A percentile compares a stretch with the other conserved stretches of the same genome.
Conservation (phyloP, 2,797 vertebrate genomes). For the Myripristis murdjan region DNA sequence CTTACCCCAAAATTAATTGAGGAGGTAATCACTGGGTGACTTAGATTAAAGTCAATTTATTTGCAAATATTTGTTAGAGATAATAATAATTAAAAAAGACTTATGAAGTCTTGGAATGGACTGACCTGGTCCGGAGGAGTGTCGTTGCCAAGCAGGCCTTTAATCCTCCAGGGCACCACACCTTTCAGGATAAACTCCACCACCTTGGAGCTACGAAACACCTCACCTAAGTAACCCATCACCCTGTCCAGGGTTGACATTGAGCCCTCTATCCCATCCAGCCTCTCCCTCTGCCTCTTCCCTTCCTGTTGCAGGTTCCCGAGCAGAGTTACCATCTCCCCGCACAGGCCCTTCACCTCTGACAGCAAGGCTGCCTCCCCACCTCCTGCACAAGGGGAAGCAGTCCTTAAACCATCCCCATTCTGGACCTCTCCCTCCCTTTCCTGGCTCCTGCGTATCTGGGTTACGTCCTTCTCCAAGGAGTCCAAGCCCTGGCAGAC, state of each 20-base stretch:
- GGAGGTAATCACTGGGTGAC: too few species aligned
- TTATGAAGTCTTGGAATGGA: slow-evolving; percentile 17
- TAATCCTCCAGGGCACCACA: slow-evolving; percentile 84
- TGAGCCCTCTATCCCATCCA: slow-evolving; percentile 86
- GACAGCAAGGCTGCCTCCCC: slow-evolving; percentile 27
- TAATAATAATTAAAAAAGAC: too few species aligned
- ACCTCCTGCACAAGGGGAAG: not conserved
- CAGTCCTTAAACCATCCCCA: not conserved
- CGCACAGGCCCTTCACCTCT: slow-evolving; percentile 72
- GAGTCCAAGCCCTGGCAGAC: slow-evolving; percentile 80
- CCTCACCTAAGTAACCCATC: slow-evolving; percentile 82
- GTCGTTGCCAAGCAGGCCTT: slow-evolving; percentile 71
- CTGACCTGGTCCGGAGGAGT: slow-evolving; percentile 68
- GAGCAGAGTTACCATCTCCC: slow-evolving; percentile 85
- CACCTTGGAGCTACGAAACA: slow-evolving; percentile 89
- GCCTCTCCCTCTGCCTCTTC: slow-evolving; percentile 81
- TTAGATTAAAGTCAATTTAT: too few species aligned
- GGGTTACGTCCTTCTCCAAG: slow-evolving; percentile 80
- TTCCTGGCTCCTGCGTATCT: slow-evolving; percentile 41
- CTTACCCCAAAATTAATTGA: too few species aligned
- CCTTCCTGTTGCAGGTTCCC: slow-evolving; percentile 81
- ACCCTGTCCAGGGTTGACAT: slow-evolving; percentile 86
- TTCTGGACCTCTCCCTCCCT: slow-evolving; percentile 11
- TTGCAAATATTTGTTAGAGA: too few species aligned
- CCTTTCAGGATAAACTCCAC: slow-evolving; percentile 88